Base-by-base conservation (phyloP, 2,888 invertebrate genomes). In the Brachyopa scutellaris region DNA sequence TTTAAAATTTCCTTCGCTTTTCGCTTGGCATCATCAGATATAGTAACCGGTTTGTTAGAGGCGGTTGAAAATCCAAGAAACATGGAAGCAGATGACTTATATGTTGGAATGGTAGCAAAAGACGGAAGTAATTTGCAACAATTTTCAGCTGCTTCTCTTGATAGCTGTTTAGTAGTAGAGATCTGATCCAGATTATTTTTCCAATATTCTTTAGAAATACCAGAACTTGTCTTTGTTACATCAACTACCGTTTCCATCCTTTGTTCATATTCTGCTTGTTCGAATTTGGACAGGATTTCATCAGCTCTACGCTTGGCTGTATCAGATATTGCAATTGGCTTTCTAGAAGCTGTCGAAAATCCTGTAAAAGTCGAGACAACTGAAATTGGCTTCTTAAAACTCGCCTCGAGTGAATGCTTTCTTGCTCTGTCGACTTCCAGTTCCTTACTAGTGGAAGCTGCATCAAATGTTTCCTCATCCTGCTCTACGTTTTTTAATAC, bases 341-440 rank as follows among this genome's bases (percentile, higher is more conserved):
- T 84, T 13, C 40, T 62, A 1, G 84, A 79, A 4, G 84, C 84
- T 6, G 84, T 84, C 17, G 61, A 67, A 62, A 79, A 78, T 1
- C 77, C 84, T 1, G 8, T 5, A 64, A 47, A 78, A 19, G 9
- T 7, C 8, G 13, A 0, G n/a, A n/a, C n/a, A 36, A 13, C 13
- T 36, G 36, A 19, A 1, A 5, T 1, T 5, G 19, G n/a, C 7
- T 33, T 3, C 17, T 7, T 19, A 11, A 11, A 31, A 5, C 1
- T 6, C 1, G 11, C 1, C 15, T 38, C 7, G 11, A 19, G n/a
- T 4, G 19, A 7, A 31, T 36, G n/a, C n/a, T n/a, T 21, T 40
- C 2, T 38, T 15, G 7, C 40, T 9, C 19, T 3, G 11, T 55
- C 45, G 17, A 19, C 29, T 3, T n/a, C n/a, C n/a, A n/a, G 29